Percentiles rank a stretch among this genome's conserved stretches.
Evolutionary conservation across 2,113 vertebrate genomes (phyloP).

Genomic region (Ageneiosus marmoratus): DNA sequence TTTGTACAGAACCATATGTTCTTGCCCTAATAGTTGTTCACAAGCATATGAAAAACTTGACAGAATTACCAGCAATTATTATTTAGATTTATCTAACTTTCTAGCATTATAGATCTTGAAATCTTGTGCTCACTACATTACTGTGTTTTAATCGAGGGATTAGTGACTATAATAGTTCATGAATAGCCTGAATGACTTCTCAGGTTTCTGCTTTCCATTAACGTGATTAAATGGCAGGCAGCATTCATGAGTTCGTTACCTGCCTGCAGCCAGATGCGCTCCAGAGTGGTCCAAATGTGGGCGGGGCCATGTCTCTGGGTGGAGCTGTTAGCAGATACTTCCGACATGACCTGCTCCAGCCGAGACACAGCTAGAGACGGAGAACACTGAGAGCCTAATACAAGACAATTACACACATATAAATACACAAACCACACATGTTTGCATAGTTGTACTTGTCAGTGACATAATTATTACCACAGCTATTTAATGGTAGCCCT

Average conservation of each 20-base stretch:
- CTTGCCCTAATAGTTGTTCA: background rate
- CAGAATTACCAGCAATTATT: background rate
- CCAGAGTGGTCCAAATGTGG: constrained; percentile 89
- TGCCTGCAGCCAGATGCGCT: constrained; percentile 95
- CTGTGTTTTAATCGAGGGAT: background rate
- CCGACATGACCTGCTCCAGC: constrained; percentile 92
- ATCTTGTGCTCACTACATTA: too few species aligned
- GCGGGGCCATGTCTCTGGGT: constrained; percentile 85
- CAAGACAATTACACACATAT: background rate
- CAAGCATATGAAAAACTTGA: background rate
- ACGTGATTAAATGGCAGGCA: background rate
- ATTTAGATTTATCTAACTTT: background rate
- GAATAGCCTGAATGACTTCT: background rate
- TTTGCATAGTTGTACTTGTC: too few species aligned
- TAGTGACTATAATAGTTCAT: background rate
- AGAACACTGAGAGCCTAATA: constrained; percentile 82
- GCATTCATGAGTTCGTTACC: constrained; percentile 72
- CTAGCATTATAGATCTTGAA: background rate
- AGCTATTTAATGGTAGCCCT: too few species aligned
- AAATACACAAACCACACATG: background rate
- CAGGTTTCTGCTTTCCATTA: background rate
- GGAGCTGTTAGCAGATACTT: constrained; percentile 83
- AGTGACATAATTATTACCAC: too few species aligned
- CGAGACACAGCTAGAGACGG: constrained; percentile 88
- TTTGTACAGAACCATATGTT: background rate